Evolutionary conservation across 2,888 invertebrate species (phyloP).

Genomic region (Macrosoma leucophasiata): DNA sequence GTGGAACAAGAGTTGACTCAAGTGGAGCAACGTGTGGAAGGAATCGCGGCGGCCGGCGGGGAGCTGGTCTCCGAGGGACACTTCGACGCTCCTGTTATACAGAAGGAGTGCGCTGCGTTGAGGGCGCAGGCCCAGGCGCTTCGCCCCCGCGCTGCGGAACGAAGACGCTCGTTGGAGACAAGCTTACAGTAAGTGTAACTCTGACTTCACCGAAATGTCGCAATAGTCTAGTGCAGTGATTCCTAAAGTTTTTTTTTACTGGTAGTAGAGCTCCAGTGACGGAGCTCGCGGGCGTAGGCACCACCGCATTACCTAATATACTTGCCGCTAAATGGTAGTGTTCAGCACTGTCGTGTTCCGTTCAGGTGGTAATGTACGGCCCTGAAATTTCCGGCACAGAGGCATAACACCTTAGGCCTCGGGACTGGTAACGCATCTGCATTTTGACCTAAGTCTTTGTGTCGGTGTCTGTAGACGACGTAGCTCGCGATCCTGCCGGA

Average conservation of each 20-base stretch:
- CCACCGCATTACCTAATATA: too few relatives aligned
- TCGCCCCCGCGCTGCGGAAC: conserved; percentile 80
- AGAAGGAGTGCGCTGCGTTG: conserved; percentile 84
- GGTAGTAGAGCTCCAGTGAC: too few relatives aligned
- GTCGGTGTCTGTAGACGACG: too few relatives aligned
- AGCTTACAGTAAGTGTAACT: conserved; percentile 41
- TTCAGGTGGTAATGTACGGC: too few relatives aligned
- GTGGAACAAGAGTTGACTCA: conserved; percentile 90
- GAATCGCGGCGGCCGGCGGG: conserved; percentile 86
- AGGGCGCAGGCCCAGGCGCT: conserved; percentile 82
- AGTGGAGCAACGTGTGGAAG: conserved; percentile 88
- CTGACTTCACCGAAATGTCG: not conserved
- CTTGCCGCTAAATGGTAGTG: too few relatives aligned
- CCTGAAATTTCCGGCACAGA: too few relatives aligned
- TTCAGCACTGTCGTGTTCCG: too few relatives aligned
- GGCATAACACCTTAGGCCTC: too few relatives aligned
- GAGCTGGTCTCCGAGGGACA: conserved; percentile 96
- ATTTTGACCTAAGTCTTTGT: too few relatives aligned
- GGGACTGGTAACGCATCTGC: too few relatives aligned
- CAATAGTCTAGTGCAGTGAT: not conserved
- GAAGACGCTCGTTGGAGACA: conserved; percentile 84
- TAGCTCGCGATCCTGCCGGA: too few relatives aligned
- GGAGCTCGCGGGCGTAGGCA: too few relatives aligned
- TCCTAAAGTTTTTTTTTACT: not conserved
- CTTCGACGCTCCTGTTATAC: conserved; percentile 93